Evolutionary conservation across 2,888 invertebrate species (phyloP).

Genomic region (Philereme transversata): DNA sequence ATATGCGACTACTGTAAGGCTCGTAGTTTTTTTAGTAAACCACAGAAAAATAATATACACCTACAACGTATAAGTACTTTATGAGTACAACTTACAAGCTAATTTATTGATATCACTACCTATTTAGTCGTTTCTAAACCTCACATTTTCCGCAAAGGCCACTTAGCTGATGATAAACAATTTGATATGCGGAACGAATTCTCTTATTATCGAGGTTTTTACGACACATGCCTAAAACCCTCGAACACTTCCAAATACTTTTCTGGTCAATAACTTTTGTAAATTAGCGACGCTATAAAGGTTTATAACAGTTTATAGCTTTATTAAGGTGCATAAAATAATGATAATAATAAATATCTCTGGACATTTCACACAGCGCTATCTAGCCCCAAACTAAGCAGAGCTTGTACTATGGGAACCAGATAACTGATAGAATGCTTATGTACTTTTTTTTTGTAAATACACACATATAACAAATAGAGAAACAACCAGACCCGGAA

Average conservation of each 20-base stretch:
- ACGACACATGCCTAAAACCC: conserved; percentile 12
- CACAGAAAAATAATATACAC: neutral
- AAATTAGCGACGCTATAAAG: conserved; percentile 7
- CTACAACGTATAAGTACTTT: conserved; percentile 4
- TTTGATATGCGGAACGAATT: conserved; percentile 24
- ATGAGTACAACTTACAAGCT: conserved; percentile 9
- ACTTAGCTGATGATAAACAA: conserved; percentile 28
- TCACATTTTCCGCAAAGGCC: conserved; percentile 13
- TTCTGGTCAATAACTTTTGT: conserved; percentile 17
- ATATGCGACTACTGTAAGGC: no score
- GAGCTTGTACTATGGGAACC: no score
- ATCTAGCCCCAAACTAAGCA: no score
- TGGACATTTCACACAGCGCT: no score
- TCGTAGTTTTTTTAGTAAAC: no score
- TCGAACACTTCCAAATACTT: conserved; percentile 12
- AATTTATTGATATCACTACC: conserved; percentile 20
- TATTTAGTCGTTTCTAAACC: conserved; percentile 15
- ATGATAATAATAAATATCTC: no score
- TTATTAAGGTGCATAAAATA: neutral
- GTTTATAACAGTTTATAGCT: conserved; percentile 3
- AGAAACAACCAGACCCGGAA: no score
- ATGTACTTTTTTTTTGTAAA: no score
- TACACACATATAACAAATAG: no score
- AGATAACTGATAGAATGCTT: no score
- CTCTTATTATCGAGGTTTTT: conserved; percentile 18